Base-by-base conservation (phyloP, 1,140 invertebrate genomes). In the Drosophila tristis region DNA sequence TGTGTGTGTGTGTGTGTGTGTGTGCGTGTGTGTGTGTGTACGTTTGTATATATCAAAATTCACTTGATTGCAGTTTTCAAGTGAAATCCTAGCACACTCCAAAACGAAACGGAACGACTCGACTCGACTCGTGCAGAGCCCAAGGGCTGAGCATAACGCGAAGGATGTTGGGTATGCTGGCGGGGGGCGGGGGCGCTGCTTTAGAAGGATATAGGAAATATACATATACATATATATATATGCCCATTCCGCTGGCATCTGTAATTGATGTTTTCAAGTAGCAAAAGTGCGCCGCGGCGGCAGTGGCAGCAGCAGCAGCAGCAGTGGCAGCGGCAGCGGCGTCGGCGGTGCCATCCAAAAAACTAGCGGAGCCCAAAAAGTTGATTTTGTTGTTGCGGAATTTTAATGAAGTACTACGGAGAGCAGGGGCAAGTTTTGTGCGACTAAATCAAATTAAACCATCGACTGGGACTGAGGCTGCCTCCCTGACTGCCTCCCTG, bases 41-140 rank as follows among this genome's bases (percentile, higher is more conserved):
- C 29, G 29, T 31, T 8, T 31, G 29, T 31, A 31, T 55, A 53
- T 87, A 89, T 84, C 80, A 68, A 87, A 87, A 87, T 89, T 87
- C 84, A 87, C 85, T 89, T 89, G 84, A 90, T 90, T 89, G 84
- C 84, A 89, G 85, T 89, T 89, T 89, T 89, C 76, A 89, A 89
- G 85, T 90, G 84, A 89, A 89, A 82, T 87, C 84, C 74, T 89
- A 87, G 84, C 84, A 87, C 84, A 84, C 82, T 87, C 61, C 84
- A 87, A 50, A 77, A 55, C 67, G 78, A 86, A 79, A 70, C 78
- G 82, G 66, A 58, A 58, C 51, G 84, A 31, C 31, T 31, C 31
- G 29, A 31, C 29, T 31, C 29, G 31, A 8, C 31, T 31, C 31
- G 8, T 9, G 31, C 8, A 31, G 31, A 31, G 31, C 84, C 75